Conservation (phyloP, 2,113 vertebrate species). For the Engystomops pustulosus region DNA sequence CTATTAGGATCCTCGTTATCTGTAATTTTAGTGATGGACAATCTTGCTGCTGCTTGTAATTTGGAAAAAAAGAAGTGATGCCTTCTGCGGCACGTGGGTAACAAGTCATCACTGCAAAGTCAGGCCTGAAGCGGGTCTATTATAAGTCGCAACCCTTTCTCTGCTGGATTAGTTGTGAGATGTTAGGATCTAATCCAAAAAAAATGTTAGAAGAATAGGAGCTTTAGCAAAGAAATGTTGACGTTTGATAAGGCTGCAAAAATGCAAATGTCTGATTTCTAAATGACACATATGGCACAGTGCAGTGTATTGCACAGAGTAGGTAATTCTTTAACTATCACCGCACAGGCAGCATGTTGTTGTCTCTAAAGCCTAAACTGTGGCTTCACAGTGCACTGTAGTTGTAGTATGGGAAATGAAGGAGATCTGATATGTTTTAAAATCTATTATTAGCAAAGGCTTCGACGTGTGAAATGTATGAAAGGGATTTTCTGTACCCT, state of each 20-base stretch:
- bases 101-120: conserved; percentile 21
- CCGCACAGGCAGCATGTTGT: neutral
- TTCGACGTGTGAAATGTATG: neutral
- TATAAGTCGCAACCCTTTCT: neutral
- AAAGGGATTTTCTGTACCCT: neutral
- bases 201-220: no score
- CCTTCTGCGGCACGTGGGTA: conserved; percentile 24
- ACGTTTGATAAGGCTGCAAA: no score
- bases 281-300: neutral
- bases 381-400: neutral
- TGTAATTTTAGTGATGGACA: conserved; percentile 48
- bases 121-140: conserved; percentile 23
- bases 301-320: neutral
- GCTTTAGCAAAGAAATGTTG: no score
- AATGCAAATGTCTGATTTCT: no score
- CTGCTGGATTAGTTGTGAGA: no score
- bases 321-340: neutral
- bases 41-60: conserved; percentile 47
- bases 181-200: no score
- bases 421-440: neutral
- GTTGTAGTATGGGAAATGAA: neutral
- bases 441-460: neutral
- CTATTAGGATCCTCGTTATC: conserved; percentile 50
- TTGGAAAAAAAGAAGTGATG: conserved; percentile 5
- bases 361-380: neutral